Evolutionary conservation across 2,113 vertebrate species (phyloP), one percentile per base, ranked within the genome.

Genomic region (Donacobius atricapilla): DNA sequence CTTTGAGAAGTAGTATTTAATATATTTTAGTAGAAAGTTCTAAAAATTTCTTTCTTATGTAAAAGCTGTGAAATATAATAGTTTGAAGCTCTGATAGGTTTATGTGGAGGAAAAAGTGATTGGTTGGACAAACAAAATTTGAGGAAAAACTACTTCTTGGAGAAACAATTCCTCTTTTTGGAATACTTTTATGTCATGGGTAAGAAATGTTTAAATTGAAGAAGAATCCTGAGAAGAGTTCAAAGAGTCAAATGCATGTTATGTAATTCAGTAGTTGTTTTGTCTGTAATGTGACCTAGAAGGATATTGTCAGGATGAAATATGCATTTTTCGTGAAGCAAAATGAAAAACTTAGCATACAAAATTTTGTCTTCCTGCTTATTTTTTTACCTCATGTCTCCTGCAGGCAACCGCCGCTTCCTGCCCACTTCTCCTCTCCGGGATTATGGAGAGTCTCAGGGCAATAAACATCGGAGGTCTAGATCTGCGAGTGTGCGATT

Each of bases 371-470:
- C 35, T 91, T 80, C 18, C 16, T 68, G 9, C 77, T 70, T 50
- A 8, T 78, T 77, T n/a, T 79, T 79, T 28, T 20, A 9, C 94
- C 30, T 96, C 27, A 87, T 92, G 69, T n/a, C 75, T 87, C 88
- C 57, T 97, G n/a, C 97, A 99, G 99, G 98, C 13, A 97, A 89
- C 35, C 94, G 33, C 39, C 97, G 77, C 78, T 98, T 99, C 89
- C 82, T 97, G 69, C 98, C 99, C 65, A 99, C 99, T 44, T 99
- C 99, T 85, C 98, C 99, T 47, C 98, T 99, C 87, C 98, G 95
- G 95, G 98, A 98, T 92, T 98, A 98, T 57, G 94, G 91, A 68
- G 95, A 94, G 64, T 39, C 85, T 10, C 96, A 94, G 68, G 85
- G 96, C 27, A 89, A 84, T 45, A 97, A 95, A 65, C 98, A 97